Base-by-base conservation (phyloP, 2,888 invertebrate species). In the Augiades crinisus region DNA sequence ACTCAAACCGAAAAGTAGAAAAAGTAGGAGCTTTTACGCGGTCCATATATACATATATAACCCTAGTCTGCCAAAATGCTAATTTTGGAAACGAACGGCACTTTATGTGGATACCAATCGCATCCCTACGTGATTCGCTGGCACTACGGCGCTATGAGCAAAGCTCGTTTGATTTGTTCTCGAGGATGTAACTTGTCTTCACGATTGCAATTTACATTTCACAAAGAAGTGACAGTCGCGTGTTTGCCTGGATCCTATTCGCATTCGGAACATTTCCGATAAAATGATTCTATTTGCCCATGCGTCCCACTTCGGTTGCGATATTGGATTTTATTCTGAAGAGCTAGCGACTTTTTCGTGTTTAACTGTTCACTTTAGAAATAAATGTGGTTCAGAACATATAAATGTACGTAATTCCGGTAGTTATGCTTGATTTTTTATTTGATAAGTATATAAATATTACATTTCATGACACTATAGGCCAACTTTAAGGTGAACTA, bases 201-300 rank as follows among this genome's bases (percentile, higher is more conserved):
- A 38, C 10, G 37, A 12, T 38, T 12, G 37, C 19, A 21, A 38
- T 38, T 38, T 38, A 38, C 13, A 22, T 38, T 38, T 13, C 21
- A 12, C 22, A 22, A 21, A 22, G 38, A 38, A 30, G 12, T 38
- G 38, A 38, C 22, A 38, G 13, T 22, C 21, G 36, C 13, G 22
- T 38, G 38, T 22, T 19, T 21, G 12, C 12, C 24, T 21, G 22
- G 13, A 24, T 30, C 12, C 12, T 30, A 30, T 30, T 30, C n/a
- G 17, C 16, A 43, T 17, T 43, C 19, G 31, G 12, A 31, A 19
- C 12, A 12, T 30, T 30, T 33, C 16, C 16, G 33, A 33, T 33
- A 33, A 33, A 33, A 33, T 33, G 16, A 33, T 33, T 33, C 33
- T 33, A 33, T 33, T 33, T 33, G 33, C 8, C 14, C 8, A 33